phyloP scores from a whole-genome alignment of 2,888 invertebrate genomes.

The Cheilosia impressa region DNA sequence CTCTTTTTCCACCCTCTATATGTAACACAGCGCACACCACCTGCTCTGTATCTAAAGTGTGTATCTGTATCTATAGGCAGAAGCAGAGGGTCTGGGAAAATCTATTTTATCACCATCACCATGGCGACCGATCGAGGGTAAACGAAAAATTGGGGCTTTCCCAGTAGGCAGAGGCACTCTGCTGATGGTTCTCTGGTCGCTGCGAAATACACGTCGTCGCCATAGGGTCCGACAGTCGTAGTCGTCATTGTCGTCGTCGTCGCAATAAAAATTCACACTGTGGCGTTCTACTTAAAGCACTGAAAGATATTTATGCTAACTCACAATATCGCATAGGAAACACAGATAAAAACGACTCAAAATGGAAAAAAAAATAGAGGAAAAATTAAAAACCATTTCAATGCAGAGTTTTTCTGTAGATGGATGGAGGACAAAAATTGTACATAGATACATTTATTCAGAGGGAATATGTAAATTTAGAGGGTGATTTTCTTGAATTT shows the following conservation, averaged over 20 bases:
- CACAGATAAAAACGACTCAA: slow-evolving; percentile 62
- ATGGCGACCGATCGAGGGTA: slow-evolving; percentile 83
- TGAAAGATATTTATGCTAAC: slow-evolving; percentile 68
- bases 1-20: slow-evolving; percentile 10
- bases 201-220: slow-evolving; percentile 48
- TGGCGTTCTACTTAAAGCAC: slow-evolving; percentile 55
- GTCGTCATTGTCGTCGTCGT: slow-evolving; percentile 33
- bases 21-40: slow-evolving; percentile 36
- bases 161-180: slow-evolving; percentile 76
- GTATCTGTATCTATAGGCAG: slow-evolving; percentile 60
- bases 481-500: slow-evolving; percentile 76
- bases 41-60: slow-evolving; percentile 60
- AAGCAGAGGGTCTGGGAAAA: slow-evolving; percentile 78
- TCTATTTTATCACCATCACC: slow-evolving; percentile 84
- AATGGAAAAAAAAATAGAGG: not conserved
- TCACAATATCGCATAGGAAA: slow-evolving; percentile 71
- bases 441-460: slow-evolving; percentile 47
- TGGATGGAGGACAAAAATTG: slow-evolving; percentile 72
- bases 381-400: slow-evolving; percentile 21
- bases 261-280: slow-evolving; percentile 72
- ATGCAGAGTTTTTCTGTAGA: slow-evolving; percentile 52
- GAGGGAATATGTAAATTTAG: slow-evolving; percentile 67
- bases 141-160: slow-evolving; percentile 80
- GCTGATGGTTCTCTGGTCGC: slow-evolving; percentile 23
- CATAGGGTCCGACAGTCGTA: slow-evolving; percentile 37